A percentile compares a stretch with the other conserved stretches of the same genome.
phyloP scores from a whole-genome alignment of 1,140 invertebrate genomes.

The Arctopsyche grandis region DNA sequence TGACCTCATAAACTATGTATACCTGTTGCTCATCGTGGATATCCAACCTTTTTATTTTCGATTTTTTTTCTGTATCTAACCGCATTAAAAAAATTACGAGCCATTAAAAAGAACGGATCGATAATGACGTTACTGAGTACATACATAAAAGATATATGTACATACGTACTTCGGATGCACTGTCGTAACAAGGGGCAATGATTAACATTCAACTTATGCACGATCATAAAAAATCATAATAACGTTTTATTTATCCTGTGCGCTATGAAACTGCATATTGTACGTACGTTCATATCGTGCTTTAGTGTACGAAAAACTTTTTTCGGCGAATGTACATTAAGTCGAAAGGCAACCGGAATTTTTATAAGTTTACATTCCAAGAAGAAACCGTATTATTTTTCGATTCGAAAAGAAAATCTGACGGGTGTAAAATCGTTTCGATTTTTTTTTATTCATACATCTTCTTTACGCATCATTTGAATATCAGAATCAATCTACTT shows the following conservation, averaged over 20 bases:
- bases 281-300: background rate
- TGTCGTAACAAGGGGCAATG: background rate
- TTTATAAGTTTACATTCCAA: background rate
- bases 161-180: background rate
- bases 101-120: constrained; percentile 10
- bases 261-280: constrained; percentile 6
- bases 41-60: background rate
- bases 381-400: background rate
- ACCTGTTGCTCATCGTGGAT: background rate
- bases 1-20: constrained; percentile 21
- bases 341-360: background rate
- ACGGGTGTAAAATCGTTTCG: too few species aligned
- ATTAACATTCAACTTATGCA: constrained; percentile 15
- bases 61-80: background rate
- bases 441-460: too few species aligned
- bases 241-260: constrained; percentile 32
- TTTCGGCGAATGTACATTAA: background rate
- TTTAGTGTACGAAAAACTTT: background rate
- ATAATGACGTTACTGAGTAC: constrained; percentile 8
- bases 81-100: constrained; percentile 8
- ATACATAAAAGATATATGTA: too few species aligned
- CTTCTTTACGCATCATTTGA: too few species aligned
- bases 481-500: too few species aligned
- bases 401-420: too few species aligned
- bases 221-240: constrained; percentile 25